Evolutionary conservation across 2,113 vertebrate genomes (phyloP), one percentile per base, ranked within the genome.

Genomic region (Nematolebias whitei): DNA sequence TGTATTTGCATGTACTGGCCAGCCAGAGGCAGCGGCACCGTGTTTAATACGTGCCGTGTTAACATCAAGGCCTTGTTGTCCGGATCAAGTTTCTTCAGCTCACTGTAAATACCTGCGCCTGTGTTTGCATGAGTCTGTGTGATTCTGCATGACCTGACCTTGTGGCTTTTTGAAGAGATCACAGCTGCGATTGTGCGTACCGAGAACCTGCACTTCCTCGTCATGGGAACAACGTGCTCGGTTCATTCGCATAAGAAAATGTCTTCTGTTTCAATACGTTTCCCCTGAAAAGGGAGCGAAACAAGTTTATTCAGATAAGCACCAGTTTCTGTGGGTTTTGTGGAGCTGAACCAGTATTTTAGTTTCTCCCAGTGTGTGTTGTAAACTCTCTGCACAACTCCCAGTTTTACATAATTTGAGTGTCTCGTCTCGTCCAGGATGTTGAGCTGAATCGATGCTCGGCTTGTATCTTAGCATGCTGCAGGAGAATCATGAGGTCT

Each of bases 171-270:
- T 63, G 40, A 49, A n/a, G 41, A 60, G 68, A 76, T 77, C 55
- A 70, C 24, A 50, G 50, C 71, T 61, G 29, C 12, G 2, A 45
- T 51, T 74, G 62, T 54, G 56, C 58, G 29, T 4, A 12, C 32
- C 68, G 61, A 41, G 32, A 60, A 55, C 55, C 72, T 63, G 38
- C 16, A 47, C 74, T 78, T 78, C 83, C 74, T 76, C 12, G 1
- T 71, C 13, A 23, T 4, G 3, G 12, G 49, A 12, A 47, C 47
- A 66, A 8, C 24, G 41, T 29, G 11, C 74, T 15, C 29, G 13
- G 78, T 61, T 82, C n/a, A n/a, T n/a, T 84, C 66, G 44, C 52
- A 45, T 58, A 24, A 70, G 12, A 71, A 75, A 54, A 70, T 49
- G 8, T 52, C 26, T 54, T 41, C 15, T 15, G n/a, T 44, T 68